A percentile compares a stretch with the other conserved stretches of the same genome.
These are phyloP conservation scores for Apamea crenata DNA, from an alignment of 2,888 invertebrate genomes.

Conservation along the genomic window DNA sequence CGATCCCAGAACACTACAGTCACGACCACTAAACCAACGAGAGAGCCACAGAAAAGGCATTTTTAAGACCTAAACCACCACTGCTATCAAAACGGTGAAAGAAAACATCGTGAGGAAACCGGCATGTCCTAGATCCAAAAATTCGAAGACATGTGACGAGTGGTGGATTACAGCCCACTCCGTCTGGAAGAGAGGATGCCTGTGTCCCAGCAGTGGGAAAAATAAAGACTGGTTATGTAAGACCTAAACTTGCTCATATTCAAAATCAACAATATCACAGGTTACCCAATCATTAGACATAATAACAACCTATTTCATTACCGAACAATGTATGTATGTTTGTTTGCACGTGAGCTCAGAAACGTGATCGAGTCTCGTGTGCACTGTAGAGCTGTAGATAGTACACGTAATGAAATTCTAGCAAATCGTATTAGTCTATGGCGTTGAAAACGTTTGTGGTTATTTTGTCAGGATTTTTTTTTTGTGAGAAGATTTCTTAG, in stretches of 20 bases:
- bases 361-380: slow-evolving; percentile 58
- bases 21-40: too few species aligned
- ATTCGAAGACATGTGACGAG: too few species aligned
- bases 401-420: slow-evolving; percentile 36
- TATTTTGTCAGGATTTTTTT: background rate
- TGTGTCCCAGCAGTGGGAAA: too few species aligned
- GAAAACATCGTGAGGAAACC: too few species aligned
- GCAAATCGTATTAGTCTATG: slow-evolving; percentile 38
- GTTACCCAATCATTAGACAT: slow-evolving; percentile 31
- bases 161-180: too few species aligned
- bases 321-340: slow-evolving; percentile 38
- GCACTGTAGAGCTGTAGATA: slow-evolving; percentile 30
- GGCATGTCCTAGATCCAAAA: too few species aligned
- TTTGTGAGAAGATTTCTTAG: background rate
- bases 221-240: too few species aligned
- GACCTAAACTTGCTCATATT: too few species aligned
- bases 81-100: too few species aligned
- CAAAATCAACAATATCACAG: background rate
- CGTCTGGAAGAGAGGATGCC: too few species aligned
- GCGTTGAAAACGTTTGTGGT: background rate
- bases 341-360: slow-evolving; percentile 51
- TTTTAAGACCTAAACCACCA: background rate
- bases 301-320: slow-evolving; percentile 32
- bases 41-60: background rate
- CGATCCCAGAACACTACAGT: background rate